These are phyloP conservation scores for Hesperophylax magnus DNA, from an alignment of 1,140 invertebrate genomes.

Conservation along the genomic window DNA sequence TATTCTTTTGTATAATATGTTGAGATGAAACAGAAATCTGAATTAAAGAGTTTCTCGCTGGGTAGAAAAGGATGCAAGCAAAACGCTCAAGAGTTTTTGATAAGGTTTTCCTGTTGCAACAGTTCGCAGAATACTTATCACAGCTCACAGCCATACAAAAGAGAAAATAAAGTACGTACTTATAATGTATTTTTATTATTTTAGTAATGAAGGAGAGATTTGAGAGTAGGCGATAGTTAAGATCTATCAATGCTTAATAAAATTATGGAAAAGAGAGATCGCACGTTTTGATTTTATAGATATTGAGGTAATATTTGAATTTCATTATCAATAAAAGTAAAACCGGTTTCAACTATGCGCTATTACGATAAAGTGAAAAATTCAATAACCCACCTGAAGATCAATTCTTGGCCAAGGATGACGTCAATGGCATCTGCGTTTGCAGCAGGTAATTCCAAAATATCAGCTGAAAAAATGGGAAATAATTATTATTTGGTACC, in stretches of 20 bases:
- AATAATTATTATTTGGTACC: too few relatives aligned
- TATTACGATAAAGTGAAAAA: constrained; percentile 3
- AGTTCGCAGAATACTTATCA: neutral
- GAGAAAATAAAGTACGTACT: neutral
- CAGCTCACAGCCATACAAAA: neutral
- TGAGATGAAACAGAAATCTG: too few relatives aligned
- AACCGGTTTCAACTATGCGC: constrained; percentile 2
- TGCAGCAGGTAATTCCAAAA: neutral
- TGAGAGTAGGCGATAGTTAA: neutral
- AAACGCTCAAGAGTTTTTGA: neutral
- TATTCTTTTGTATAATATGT: too few relatives aligned
- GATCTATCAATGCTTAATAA: neutral
- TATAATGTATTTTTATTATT: too few relatives aligned
- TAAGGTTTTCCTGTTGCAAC: constrained; percentile 28
- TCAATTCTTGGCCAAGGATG: neutral
- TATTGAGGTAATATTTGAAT: neutral
- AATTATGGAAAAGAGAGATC: constrained; percentile 9
- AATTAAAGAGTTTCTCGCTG: neutral
- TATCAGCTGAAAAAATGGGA: too few relatives aligned
- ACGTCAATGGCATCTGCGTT: neutral
- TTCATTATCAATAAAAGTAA: neutral
- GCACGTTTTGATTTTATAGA: neutral
- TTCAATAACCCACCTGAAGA: constrained; percentile 10
- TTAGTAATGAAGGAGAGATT: too few relatives aligned
- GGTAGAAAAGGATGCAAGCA: neutral